Percentiles rank a stretch among this genome's conserved stretches.
Evolutionary conservation across 2,888 invertebrate genomes (phyloP).

Genomic region (Sylvicola cinctus): DNA sequence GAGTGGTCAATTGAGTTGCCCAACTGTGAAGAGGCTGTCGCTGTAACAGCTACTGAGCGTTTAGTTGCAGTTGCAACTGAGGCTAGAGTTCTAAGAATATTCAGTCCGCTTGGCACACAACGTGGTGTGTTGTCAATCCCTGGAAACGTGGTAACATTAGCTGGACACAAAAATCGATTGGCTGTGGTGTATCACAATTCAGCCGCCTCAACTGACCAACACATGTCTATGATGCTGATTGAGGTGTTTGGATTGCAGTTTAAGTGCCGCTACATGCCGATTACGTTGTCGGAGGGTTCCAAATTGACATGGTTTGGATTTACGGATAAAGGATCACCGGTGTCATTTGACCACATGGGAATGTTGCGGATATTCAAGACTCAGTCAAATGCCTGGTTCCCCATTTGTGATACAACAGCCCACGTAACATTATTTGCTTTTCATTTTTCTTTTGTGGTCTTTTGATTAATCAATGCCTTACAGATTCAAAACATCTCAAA

Average conservation of each 20-base stretch:
- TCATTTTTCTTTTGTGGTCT: too few relatives aligned
- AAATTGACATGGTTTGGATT: slow-evolving; percentile 59
- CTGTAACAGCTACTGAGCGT: slow-evolving; percentile 45
- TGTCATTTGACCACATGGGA: slow-evolving; percentile 56
- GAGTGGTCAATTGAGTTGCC: slow-evolving; percentile 72
- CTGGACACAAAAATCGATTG: slow-evolving; percentile 37
- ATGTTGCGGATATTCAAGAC: slow-evolving; percentile 48
- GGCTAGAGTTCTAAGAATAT: slow-evolving; percentile 56
- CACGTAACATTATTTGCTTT: slow-evolving; percentile 30
- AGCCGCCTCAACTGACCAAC: slow-evolving; percentile 30
- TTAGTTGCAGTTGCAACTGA: slow-evolving; percentile 64
- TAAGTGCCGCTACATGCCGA: slow-evolving; percentile 29
- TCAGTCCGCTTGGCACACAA: slow-evolving; percentile 73
- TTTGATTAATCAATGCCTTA: too few relatives aligned
- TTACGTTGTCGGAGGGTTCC: slow-evolving; percentile 46
- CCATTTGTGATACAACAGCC: slow-evolving; percentile 50
- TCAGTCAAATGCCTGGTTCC: slow-evolving; percentile 56
- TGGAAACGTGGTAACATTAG: slow-evolving; percentile 49
- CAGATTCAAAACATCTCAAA: slow-evolving; percentile 47
- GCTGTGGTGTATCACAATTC: slow-evolving; percentile 46
- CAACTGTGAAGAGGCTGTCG: slow-evolving; percentile 55
- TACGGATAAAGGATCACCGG: slow-evolving; percentile 62
- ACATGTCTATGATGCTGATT: slow-evolving; percentile 31
- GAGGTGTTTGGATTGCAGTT: slow-evolving; percentile 26
- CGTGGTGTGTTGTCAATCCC: slow-evolving; percentile 47